Conservation (phyloP, 2,113 vertebrate genomes). For the Propithecus coquereli region DNA sequence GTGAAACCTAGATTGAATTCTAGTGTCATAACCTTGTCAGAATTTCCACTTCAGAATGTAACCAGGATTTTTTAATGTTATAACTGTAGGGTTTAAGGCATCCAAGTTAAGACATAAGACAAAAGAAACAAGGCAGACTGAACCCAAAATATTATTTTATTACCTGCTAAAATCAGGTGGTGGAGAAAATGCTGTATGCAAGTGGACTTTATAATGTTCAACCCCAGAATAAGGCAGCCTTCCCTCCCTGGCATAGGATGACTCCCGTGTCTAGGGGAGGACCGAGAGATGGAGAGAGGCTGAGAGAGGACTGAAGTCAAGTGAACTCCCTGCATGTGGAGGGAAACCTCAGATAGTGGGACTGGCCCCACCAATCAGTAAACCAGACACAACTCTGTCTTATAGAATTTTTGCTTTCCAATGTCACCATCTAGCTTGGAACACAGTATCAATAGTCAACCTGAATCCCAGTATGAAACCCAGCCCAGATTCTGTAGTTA, state of each 20-base stretch:
- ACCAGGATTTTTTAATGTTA: conserved; percentile 1
- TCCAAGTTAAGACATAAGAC: neutral
- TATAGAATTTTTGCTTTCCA: neutral
- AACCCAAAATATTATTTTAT: neutral
- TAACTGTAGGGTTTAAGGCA: neutral
- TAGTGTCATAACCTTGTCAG: conserved; percentile 25
- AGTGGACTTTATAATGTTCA: neutral
- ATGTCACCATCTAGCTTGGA: neutral
- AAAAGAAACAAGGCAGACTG: neutral
- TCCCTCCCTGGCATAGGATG: neutral
- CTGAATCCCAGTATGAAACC: neutral
- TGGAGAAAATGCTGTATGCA: neutral
- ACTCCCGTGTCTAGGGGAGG: neutral
- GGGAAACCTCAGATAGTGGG: neutral
- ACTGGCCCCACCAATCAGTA: neutral
- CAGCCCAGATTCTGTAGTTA: neutral
- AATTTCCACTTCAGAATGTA: conserved; percentile 30
- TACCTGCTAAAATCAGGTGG: neutral
- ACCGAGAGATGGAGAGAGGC: neutral
- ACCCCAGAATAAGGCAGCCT: neutral
- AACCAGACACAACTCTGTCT: neutral
- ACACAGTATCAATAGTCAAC: neutral
- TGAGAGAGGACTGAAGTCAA: neutral
- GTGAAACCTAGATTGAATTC: conserved; percentile 20
- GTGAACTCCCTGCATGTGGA: neutral